phyloP scores from a whole-genome alignment of 2,797 vertebrate genomes.

The Bradypus variegatus region DNA sequence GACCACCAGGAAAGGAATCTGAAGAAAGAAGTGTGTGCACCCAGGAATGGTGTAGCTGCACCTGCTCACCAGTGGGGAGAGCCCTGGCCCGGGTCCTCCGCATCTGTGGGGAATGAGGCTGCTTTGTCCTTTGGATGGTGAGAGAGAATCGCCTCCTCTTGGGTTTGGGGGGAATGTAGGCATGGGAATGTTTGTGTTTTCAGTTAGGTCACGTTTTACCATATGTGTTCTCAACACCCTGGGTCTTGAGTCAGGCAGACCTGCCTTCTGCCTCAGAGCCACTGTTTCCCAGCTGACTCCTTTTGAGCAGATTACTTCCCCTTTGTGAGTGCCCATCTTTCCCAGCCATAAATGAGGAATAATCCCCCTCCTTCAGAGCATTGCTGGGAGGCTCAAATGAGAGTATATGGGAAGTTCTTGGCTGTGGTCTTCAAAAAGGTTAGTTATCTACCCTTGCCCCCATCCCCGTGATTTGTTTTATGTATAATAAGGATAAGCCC shows the following conservation, averaged over 20 bases:
- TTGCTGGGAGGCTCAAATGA: neutral
- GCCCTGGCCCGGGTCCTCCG: neutral
- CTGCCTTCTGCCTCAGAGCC: neutral
- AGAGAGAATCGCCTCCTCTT: neutral
- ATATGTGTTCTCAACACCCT: neutral
- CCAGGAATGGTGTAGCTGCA: neutral
- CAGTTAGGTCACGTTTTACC: neutral
- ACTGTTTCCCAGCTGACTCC: neutral
- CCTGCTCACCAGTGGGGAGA: slow-evolving; percentile 6
- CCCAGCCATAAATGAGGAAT: neutral
- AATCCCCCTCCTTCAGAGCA: neutral
- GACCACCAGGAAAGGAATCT: neutral
- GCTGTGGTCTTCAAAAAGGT: neutral
- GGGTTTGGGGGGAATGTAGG: neutral
- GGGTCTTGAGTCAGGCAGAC: neutral
- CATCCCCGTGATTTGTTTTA: neutral
- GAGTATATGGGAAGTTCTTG: neutral
- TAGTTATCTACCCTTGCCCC: neutral
- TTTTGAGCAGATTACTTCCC: neutral
- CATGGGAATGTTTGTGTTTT: neutral
- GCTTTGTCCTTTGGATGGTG: neutral
- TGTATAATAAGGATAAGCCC: neutral
- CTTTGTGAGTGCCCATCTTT: neutral
- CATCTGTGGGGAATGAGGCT: fast-evolving
- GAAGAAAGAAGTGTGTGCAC: neutral